These are phyloP conservation scores for Catharus ustulatus DNA, from an alignment of 2,797 vertebrate species.

Conservation along the genomic window DNA sequence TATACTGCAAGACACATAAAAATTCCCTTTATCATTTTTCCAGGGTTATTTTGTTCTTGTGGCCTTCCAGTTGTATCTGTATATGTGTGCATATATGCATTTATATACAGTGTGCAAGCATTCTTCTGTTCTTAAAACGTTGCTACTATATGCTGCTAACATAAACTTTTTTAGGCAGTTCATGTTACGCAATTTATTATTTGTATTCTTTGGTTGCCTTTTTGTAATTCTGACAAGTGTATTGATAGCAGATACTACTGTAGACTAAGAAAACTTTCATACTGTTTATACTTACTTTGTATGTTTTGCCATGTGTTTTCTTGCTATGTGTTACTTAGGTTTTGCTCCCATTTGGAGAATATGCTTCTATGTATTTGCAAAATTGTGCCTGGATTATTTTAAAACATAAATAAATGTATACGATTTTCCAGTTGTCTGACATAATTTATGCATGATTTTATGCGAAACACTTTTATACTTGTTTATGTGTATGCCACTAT, in stretches of 20 bases:
- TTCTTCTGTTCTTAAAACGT: constrained; percentile 41
- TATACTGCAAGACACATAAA: not conserved
- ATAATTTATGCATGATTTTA: not conserved
- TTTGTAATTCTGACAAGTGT: constrained; percentile 43
- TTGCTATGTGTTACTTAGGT: constrained; percentile 49
- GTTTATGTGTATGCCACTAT: not conserved
- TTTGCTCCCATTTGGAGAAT: constrained; percentile 64
- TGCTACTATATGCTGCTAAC: constrained; percentile 55
- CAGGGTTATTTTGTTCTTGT: not conserved
- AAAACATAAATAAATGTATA: constrained; percentile 70
- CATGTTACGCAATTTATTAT: constrained; percentile 35
- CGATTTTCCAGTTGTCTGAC: constrained; percentile 48
- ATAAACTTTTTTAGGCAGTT: constrained; percentile 57
- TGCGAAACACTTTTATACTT: not conserved
- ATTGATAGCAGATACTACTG: constrained; percentile 54
- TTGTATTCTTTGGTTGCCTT: constrained; percentile 45
- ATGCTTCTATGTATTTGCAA: constrained; percentile 63
- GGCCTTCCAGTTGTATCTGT: constrained; percentile 22
- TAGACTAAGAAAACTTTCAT: constrained; percentile 63
- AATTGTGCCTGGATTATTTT: constrained; percentile 70
- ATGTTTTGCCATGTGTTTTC: constrained; percentile 62
- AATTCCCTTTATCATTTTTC: not conserved
- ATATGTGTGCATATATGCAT: constrained; percentile 18
- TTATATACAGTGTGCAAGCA: not conserved
- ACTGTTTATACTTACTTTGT: constrained; percentile 56